Percentiles rank a stretch among this genome's conserved stretches.
Conservation (phyloP, 1,140 invertebrate species). For the Pseudoatta argentina region DNA sequence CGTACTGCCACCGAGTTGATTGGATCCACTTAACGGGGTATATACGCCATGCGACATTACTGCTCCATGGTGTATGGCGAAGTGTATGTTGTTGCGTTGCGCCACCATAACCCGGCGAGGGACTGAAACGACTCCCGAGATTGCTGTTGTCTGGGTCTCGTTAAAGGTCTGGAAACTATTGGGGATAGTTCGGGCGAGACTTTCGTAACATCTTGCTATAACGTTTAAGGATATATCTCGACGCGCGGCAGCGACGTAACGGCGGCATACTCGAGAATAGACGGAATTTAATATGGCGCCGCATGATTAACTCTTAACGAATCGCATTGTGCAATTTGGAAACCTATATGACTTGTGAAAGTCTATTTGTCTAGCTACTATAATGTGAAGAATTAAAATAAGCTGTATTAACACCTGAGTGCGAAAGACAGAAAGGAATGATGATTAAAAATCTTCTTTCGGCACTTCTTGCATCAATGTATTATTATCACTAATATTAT, state of each 20-base stretch:
- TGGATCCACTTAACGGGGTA: conserved; percentile 85
- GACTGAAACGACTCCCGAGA: conserved; percentile 69
- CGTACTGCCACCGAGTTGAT: conserved; percentile 83
- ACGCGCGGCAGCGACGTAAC: neutral
- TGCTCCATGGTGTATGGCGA: conserved; percentile 84
- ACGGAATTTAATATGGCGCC: conserved; percentile 59
- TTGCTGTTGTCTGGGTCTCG: conserved; percentile 69
- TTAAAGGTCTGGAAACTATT: conserved; percentile 66
- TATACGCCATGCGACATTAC: conserved; percentile 83
- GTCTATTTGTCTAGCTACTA: conserved; percentile 8
- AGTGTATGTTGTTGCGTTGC: conserved; percentile 77
- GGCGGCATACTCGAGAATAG: conserved; percentile 21
- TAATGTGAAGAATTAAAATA: conserved; percentile 14
- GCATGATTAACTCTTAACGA: conserved; percentile 41
- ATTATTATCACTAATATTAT: neutral
- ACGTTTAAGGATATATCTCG: conserved; percentile 61
- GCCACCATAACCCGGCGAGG: conserved; percentile 75
- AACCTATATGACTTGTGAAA: conserved; percentile 25
- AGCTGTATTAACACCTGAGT: neutral
- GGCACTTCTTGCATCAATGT: neutral
- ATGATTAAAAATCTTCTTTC: neutral
- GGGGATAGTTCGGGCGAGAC: conserved; percentile 51
- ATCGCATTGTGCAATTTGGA: conserved; percentile 12
- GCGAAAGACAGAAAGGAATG: neutral
- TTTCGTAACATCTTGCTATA: conserved; percentile 67